Conservation (phyloP, 92 coral and sea anemone genomes). For the Anthopleura xanthogrammica region DNA sequence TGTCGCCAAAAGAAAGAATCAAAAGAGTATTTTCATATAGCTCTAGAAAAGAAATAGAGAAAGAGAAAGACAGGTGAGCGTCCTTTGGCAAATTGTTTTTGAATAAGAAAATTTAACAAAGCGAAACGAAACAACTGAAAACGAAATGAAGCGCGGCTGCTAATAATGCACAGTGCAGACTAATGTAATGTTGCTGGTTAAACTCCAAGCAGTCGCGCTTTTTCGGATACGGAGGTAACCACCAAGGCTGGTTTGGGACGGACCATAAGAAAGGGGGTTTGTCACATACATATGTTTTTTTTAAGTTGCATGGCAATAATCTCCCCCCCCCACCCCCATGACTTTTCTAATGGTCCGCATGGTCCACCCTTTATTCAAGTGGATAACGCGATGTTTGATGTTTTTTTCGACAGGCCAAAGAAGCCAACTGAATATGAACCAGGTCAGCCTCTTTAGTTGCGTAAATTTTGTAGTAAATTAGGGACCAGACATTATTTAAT, state of each 20-base stretch:
- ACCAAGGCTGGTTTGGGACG: not conserved
- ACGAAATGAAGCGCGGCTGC: not conserved
- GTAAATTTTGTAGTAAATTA: too few relatives aligned
- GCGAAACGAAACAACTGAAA: not conserved
- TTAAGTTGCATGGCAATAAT: too few relatives aligned
- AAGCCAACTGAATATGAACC: not conserved
- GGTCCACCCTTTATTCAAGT: not conserved
- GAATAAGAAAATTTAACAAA: not conserved
- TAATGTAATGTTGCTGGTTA: not conserved
- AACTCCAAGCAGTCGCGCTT: not conserved
- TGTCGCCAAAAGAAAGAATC: constrained; percentile 1
- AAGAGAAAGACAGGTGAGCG: not conserved
- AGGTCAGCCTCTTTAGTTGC: not conserved
- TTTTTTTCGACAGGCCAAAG: not conserved
- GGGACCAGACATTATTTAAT: too few relatives aligned
- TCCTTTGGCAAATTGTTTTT: not conserved
- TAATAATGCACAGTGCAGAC: not conserved
- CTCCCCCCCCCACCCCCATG: too few relatives aligned
- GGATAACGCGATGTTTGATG: not conserved
- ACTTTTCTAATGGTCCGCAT: too few relatives aligned
- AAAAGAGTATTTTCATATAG: not conserved
- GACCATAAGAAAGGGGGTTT: too few relatives aligned
- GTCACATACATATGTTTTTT: too few relatives aligned
- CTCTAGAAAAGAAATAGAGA: not conserved
- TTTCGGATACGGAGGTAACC: not conserved